Base-by-base conservation (phyloP, 2,797 vertebrate species). In the Perodicticus potto region DNA sequence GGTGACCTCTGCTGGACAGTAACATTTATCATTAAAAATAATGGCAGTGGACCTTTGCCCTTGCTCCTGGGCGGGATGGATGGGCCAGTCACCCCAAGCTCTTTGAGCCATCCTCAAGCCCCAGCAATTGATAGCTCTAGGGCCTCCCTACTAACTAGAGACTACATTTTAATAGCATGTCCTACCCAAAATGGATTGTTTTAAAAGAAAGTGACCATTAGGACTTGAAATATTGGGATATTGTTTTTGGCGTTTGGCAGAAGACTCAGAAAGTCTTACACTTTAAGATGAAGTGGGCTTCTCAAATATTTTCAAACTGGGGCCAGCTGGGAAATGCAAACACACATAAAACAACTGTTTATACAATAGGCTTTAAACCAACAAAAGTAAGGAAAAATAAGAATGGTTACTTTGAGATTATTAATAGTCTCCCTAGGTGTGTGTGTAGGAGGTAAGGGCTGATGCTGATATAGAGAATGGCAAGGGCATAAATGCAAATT, bases 1-100 rank as follows among this genome's bases (percentile, higher is more conserved):
- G 82, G 32, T 94, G 95, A 93, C 90, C 87, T 89, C 92, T 96
- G 57, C 76, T 67, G 34, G 20, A 72, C 70, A 40, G 72, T 61
- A 69, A 72, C 61, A 67, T 65, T 94, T 65, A 73, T 32, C 3
- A 2, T 23, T 34, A 43, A 55, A 49, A 61, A 45, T 9, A 37
- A 86, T 65, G 55, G 86, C 65, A 4, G 1, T 43, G 37, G 43
- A n/a, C 22, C 23, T 29, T 4, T 34, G 77, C 61, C 34, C 20
- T 34, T 81, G 34, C 34, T 34, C 81, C 72, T 74, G 23, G 23
- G 27, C 72, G n/a, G 57, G 29, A 2, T 67, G 57, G 22, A 16
- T 19, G 27, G 55, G 13, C 37, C 37, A 43, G 7, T 43, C 55
- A 43, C 53, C 32, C 43, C 25, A 27, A 84, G 43, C 16, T 73